Percentiles rank a stretch among this genome's conserved stretches.
Evolutionary conservation across 2,113 vertebrate genomes (phyloP).

Genomic region (Mungos mungo): DNA sequence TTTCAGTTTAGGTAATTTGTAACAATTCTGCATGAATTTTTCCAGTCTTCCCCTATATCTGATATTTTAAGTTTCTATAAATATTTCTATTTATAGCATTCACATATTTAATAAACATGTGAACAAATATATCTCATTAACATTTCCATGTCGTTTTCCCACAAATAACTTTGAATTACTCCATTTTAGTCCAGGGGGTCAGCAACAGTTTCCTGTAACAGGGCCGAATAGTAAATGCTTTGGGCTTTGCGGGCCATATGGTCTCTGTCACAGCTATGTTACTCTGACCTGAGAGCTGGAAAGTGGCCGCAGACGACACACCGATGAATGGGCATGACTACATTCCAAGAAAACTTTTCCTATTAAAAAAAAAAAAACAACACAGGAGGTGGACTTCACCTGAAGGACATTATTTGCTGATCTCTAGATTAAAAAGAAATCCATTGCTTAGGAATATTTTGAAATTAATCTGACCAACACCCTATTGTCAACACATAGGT

Average conservation of each 20-base stretch:
- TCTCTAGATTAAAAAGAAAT: neutral
- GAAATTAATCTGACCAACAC: neutral
- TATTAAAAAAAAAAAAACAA: neutral
- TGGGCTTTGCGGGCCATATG: neutral
- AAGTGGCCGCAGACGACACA: neutral
- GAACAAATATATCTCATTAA: neutral
- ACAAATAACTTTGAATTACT: neutral
- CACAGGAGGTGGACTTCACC: neutral
- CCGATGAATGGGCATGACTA: neutral
- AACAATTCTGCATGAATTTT: neutral
- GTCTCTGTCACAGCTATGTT: neutral
- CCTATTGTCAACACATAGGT: neutral
- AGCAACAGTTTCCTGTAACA: neutral
- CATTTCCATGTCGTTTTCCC: neutral
- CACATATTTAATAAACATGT: neutral
- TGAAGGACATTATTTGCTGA: neutral
- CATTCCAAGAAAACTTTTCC: neutral
- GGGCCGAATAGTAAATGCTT: neutral
- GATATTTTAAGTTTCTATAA: neutral
- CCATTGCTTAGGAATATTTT: neutral
- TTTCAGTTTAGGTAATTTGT: neutral
- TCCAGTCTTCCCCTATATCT: neutral
- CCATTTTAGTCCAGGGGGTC: neutral
- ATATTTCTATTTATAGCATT: neutral
- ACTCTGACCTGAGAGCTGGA: rapidly evolving